phyloP scores from a whole-genome alignment of 2,797 vertebrate genomes.

The Sebastes matsubarae region DNA sequence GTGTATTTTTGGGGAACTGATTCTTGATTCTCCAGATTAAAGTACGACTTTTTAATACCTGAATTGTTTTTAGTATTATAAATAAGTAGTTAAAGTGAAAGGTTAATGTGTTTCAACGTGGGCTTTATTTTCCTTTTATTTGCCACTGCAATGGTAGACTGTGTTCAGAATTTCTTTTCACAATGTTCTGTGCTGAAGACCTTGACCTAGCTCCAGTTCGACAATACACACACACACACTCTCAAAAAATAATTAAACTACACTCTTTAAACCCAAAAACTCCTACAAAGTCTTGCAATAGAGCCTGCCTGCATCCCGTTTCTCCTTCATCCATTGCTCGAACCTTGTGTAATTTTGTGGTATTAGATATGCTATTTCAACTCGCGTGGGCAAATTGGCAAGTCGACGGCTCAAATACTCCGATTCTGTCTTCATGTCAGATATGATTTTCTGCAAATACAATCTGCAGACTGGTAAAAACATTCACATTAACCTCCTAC shows the following conservation, averaged over 20 bases:
- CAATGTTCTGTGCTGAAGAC: background rate
- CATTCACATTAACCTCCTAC: conserved; percentile 50
- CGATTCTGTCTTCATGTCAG: conserved; percentile 38
- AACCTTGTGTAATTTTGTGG: conserved; percentile 18
- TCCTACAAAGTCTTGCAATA: background rate
- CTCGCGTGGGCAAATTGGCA: conserved; percentile 54
- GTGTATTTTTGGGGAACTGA: background rate
- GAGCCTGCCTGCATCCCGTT: background rate
- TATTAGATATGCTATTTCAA: conserved; percentile 34
- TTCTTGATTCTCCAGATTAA: background rate
- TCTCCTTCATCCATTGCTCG: background rate
- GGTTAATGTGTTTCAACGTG: background rate
- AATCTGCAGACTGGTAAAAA: conserved; percentile 32
- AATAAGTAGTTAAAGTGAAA: background rate
- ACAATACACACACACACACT: background rate
- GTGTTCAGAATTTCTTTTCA: background rate
- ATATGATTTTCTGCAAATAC: conserved; percentile 49
- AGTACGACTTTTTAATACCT: background rate
- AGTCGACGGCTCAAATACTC: conserved; percentile 14
- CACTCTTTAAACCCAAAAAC: background rate
- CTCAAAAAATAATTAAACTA: background rate
- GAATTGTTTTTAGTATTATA: background rate
- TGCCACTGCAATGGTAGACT: background rate
- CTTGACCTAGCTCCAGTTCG: background rate
- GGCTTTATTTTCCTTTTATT: background rate